Base-by-base conservation (phyloP, 2,113 vertebrate species). In the Philantomba maxwellii region DNA sequence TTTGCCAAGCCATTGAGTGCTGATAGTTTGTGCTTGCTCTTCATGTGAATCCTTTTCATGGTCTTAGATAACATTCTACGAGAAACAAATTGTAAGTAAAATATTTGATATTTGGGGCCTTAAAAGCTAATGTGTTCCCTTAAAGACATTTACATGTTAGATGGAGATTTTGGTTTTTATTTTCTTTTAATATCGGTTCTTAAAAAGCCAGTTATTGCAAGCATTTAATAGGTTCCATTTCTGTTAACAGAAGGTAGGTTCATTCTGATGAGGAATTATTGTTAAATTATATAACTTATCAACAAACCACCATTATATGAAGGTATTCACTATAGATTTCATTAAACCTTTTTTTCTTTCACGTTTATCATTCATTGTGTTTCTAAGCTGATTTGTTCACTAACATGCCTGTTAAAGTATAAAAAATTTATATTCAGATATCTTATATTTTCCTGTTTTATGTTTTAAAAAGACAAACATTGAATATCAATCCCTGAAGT, bases 51-150 rank as follows among this genome's bases (percentile, higher is more conserved):
- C 15, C 45, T 66, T 91, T 95, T 89, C 73, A 81, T 15, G 26
- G 53, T 94, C 17, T 81, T 93, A 73, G 47, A 26, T 81, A 81
- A 28, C 66, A 16, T 58, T 85, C 36, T 96, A 17, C 64, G 33
- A 75, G 11, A 87, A 89, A 43, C 14, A 89, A 62, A 89, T 81
- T 95, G 87, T 97, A 90, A 89, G 25, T 81, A 96, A 92, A 64
- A 39, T 91, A 77, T 58, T 78, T 47, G 57, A 1, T 95, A 82
- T 78, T 90, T 86, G 77, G 43, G 75, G 43, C 81, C 51, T 95
- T 97, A 73, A 88, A 87, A 95, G 36, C 85, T 95, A 81, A 89
- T 86, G 13, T 91, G 15, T 93, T 94, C 25, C 26, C 45, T 95
- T 94, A 64, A 92, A 95, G 83, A 64, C 8, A 60, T 90, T 90